Evolutionary conservation across 2,888 invertebrate species (phyloP).

Genomic region (Nephrotoma guestfalica): DNA sequence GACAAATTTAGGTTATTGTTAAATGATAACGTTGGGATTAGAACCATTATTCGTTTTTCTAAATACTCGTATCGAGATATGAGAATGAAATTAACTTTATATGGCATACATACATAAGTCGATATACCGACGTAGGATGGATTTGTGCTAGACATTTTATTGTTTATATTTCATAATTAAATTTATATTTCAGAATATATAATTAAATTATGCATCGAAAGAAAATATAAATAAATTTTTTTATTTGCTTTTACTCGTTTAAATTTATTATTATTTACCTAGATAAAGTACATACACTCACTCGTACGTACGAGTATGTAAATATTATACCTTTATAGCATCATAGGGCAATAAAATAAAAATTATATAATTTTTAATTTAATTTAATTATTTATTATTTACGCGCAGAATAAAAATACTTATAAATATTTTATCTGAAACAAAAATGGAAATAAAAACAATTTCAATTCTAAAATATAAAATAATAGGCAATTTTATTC

Average conservation of each 20-base stretch:
- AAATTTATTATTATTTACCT: not conserved
- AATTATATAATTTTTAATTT: not conserved
- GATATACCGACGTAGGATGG: not conserved
- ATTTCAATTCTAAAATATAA: not conserved
- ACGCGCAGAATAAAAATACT: not conserved
- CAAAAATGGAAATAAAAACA: not conserved
- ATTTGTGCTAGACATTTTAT: not conserved
- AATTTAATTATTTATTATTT: not conserved
- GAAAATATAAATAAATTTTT: not conserved
- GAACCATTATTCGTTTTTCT: too few relatives aligned
- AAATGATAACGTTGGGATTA: too few relatives aligned
- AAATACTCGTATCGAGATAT: too few relatives aligned
- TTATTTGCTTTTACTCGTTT: not conserved
- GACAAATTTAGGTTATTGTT: too few relatives aligned
- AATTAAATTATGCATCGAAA: not conserved
- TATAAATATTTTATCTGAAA: not conserved
- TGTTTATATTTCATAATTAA: not conserved
- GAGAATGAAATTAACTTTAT: too few relatives aligned
- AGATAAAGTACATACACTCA: not conserved
- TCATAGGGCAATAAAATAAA: not conserved
- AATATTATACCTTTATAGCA: not conserved
- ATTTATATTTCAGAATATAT: not conserved
- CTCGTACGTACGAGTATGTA: too few relatives aligned
- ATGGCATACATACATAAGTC: too few relatives aligned
- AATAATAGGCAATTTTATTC: not conserved